Base-by-base conservation (phyloP, 2,797 vertebrate species). In the Tarsius wallacei region DNA sequence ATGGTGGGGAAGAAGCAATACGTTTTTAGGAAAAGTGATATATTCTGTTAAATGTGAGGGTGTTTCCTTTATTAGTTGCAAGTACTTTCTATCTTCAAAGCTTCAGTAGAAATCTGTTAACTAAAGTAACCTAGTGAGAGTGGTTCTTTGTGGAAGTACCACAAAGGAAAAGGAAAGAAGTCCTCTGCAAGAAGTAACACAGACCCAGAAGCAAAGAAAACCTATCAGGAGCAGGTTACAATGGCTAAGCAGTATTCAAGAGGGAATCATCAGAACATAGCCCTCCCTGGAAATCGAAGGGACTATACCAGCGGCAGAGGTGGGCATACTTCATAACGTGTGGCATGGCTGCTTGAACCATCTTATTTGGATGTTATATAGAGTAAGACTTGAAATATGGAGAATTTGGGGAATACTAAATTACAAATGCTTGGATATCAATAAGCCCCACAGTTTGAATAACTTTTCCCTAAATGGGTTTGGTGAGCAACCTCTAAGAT, bases 151-250 rank as follows among this genome's bases (percentile, higher is more conserved):
- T 74, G 9, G 47, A n/a, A 81, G 3, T 68, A 61, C 19, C n/a
- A 70, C 28, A 42, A 76, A 93, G 42, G 59, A 94, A 93, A 33
- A 80, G 53, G 2, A n/a, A 95, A 92, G n/a, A 68, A 77, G 24
- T 80, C n/a, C 53, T 47, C 2, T 61, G 47, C 26, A 84, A 13
- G 33, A 92, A 26, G 21, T 59, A 57, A 53, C 49, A 12, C 13
- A 93, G 59, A 74, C 10, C 26, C n/a, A 59, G 76, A 93, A 90
- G 36, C 66, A 84, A 74, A 85, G 59, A 81, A 88, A 80, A 89
- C 2, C 21, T 85, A 24, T 57, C 19, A 71, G 19, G 8, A 82
- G 13, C 11, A 76, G 68, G n/a, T 71, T 68, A 9, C 26, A 8
- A 31, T 36, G 49, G 22, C 28, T 24, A 70, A 74, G 1, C 61